These are phyloP conservation scores for Ceuthmochares aereus DNA, from an alignment of 2,113 vertebrate species.

Conservation along the genomic window DNA sequence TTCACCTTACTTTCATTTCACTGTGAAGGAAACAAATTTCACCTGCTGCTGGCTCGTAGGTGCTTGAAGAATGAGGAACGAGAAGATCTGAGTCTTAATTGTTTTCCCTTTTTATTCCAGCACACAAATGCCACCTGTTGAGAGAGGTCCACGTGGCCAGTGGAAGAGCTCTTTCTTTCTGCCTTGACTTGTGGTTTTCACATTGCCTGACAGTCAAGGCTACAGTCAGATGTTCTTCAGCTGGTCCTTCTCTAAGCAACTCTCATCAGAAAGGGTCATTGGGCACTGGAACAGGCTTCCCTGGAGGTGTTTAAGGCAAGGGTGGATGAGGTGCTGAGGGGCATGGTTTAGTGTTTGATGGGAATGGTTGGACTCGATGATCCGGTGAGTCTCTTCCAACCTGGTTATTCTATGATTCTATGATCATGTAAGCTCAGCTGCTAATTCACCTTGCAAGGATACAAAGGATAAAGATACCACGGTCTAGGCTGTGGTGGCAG, in stretches of 20 bases:
- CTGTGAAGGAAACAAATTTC: accelerated
- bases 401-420: no score
- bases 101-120: neutral
- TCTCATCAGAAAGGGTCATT: no score
- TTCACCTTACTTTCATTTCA: neutral
- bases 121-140: accelerated
- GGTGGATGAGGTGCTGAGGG: no score
- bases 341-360: no score
- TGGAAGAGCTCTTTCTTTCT: neutral
- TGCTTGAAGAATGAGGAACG: neutral
- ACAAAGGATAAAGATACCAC: no score
- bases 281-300: no score
- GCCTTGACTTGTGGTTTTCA: neutral
- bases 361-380: no score
- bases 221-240: neutral
- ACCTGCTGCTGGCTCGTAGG: neutral
- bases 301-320: no score
- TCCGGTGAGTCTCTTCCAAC: no score
- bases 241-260: neutral
- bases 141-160: neutral
- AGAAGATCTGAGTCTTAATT: neutral
- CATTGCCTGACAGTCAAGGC: neutral
- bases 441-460: neutral
- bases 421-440: neutral
- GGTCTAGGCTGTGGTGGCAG: neutral